These are phyloP conservation scores for Acrobasis suavella DNA, from an alignment of 2,888 invertebrate species.

Conservation along the genomic window DNA sequence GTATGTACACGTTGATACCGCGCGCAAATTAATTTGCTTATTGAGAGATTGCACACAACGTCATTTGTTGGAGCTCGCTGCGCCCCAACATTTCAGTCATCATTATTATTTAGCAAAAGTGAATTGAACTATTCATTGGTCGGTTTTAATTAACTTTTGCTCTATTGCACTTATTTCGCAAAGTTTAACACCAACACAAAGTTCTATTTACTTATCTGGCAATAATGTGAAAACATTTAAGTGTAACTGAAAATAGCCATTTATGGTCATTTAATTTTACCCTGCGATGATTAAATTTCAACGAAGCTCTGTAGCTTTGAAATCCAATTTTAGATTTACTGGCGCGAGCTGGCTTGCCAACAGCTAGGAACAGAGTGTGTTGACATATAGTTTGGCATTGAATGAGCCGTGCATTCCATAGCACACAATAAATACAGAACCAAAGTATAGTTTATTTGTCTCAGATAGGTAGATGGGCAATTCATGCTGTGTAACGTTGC, in stretches of 20 bases:
- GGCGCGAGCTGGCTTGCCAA: not conserved
- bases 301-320: not conserved
- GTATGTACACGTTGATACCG: conserved; percentile 34
- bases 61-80: conserved; percentile 19
- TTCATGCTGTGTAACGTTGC: too few species aligned
- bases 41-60: conserved; percentile 38
- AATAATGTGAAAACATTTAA: not conserved
- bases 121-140: not conserved
- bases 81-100: conserved; percentile 9
- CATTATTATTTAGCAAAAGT: conserved; percentile 17
- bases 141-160: conserved; percentile 9
- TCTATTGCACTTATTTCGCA: conserved; percentile 5
- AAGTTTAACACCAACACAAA: not conserved
- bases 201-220: too few species aligned
- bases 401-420: conserved; percentile 30
- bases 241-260: too few species aligned
- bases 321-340: not conserved
- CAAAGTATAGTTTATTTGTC: not conserved
- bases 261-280: too few species aligned
- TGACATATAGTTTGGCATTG: conserved; percentile 11
- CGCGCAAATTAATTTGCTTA: conserved; percentile 51
- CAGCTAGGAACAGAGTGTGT: not conserved
- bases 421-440: not conserved
- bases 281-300: too few species aligned
- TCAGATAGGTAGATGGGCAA: too few species aligned